A percentile compares a stretch with the other conserved stretches of the same genome.
Evolutionary conservation across 2,113 vertebrate species (phyloP).

Genomic region (Pseudorectes ferrugineus): DNA sequence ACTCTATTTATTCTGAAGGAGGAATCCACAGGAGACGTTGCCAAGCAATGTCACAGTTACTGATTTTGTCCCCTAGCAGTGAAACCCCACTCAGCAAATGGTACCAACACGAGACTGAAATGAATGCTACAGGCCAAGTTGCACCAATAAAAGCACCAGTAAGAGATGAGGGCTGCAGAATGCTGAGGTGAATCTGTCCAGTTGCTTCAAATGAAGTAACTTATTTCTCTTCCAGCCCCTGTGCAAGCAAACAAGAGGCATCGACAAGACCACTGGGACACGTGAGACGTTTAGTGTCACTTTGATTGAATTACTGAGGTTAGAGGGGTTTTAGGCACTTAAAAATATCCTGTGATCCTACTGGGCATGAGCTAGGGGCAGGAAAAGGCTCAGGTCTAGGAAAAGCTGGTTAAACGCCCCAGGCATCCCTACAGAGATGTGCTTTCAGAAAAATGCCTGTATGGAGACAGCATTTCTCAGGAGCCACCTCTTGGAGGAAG

Average conservation of each 20-base stretch:
- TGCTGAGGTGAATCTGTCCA: neutral
- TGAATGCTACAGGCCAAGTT: accelerated
- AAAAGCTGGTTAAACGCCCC: neutral
- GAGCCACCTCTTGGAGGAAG: neutral
- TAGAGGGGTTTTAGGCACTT: neutral
- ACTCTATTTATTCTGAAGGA: neutral
- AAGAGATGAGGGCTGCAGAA: neutral
- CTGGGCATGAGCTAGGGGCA: neutral
- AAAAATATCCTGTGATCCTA: neutral
- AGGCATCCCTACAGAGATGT: neutral
- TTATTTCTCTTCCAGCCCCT: neutral
- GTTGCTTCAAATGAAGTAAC: neutral
- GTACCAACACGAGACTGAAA: neutral
- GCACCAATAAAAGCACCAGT: neutral
- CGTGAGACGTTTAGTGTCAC: accelerated
- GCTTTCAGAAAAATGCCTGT: neutral
- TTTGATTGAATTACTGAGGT: neutral
- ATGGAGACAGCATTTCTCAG: neutral
- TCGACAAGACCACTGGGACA: accelerated
- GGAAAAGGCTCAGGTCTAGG: neutral
- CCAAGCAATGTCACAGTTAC: neutral
- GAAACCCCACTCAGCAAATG: neutral
- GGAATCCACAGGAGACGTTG: neutral
- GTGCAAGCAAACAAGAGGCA: neutral
- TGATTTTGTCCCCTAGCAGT: neutral